Conservation (phyloP, 1,140 invertebrate genomes). For the Leptinotarsa defecta region DNA sequence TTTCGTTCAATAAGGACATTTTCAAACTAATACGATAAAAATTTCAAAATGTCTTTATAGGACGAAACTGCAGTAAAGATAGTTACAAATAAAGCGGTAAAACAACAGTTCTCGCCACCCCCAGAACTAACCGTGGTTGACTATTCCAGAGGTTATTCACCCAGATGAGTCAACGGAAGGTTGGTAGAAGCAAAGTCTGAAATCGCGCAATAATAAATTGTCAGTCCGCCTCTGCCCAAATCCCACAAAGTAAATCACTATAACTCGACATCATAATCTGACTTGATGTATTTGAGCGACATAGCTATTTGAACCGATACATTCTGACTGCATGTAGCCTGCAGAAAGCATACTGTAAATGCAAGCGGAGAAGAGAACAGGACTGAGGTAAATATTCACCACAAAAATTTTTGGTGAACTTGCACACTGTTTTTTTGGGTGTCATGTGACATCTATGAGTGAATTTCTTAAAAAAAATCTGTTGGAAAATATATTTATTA, state of each 20-base stretch:
- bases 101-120: background rate
- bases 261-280: slow-evolving; percentile 6
- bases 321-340: background rate
- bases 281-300: background rate
- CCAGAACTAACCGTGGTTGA: background rate
- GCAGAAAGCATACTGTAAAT: background rate
- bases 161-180: background rate
- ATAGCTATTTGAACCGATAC: background rate
- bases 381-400: background rate
- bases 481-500: no score
- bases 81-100: no score
- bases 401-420: no score
- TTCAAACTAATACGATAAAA: no score
- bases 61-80: no score
- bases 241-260: background rate
- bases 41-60: no score
- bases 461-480: no score
- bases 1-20: no score
- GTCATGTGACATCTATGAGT: no score
- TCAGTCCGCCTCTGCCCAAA: background rate
- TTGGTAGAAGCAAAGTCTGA: background rate
- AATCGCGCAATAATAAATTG: background rate
- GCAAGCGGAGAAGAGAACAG: background rate
- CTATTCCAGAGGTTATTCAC: background rate
- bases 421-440: no score